These are phyloP conservation scores for Chiloscyllium punctatum DNA, from an alignment of 2,797 vertebrate genomes.

Conservation along the genomic window DNA sequence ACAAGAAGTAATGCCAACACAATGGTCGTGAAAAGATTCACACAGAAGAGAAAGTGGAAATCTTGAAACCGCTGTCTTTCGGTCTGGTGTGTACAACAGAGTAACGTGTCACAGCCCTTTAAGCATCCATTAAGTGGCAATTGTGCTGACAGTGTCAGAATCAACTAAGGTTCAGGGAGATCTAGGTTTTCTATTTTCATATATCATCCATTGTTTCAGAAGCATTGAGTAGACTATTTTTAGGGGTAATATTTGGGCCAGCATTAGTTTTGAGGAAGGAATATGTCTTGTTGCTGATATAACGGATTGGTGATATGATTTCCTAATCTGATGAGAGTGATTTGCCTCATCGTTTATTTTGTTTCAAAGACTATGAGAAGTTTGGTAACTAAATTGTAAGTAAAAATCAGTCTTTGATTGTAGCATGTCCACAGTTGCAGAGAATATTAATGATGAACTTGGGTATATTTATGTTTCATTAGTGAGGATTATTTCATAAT, in stretches of 20 bases:
- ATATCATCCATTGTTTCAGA: background rate
- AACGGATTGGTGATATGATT: background rate
- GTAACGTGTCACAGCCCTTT: background rate
- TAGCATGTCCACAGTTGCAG: background rate
- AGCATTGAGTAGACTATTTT: background rate
- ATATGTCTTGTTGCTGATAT: background rate
- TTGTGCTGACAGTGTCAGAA: background rate
- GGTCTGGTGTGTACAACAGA: background rate
- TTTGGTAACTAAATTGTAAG: background rate
- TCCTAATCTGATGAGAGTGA: background rate
- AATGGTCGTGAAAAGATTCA: background rate
- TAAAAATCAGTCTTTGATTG: background rate
- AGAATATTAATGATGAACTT: background rate
- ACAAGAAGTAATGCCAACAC: background rate
- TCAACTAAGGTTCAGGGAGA: background rate
- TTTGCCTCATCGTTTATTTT: background rate
- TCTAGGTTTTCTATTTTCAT: background rate
- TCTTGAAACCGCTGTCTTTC: background rate
- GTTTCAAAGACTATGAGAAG: background rate
- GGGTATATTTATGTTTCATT: conserved; percentile 24
- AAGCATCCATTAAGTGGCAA: background rate
- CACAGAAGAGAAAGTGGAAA: background rate
- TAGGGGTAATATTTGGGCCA: background rate
- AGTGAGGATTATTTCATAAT: background rate
- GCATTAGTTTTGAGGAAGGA: background rate